Evolutionary conservation across 2,797 vertebrate genomes (phyloP).

Genomic region (Eospalax fontanierii): DNA sequence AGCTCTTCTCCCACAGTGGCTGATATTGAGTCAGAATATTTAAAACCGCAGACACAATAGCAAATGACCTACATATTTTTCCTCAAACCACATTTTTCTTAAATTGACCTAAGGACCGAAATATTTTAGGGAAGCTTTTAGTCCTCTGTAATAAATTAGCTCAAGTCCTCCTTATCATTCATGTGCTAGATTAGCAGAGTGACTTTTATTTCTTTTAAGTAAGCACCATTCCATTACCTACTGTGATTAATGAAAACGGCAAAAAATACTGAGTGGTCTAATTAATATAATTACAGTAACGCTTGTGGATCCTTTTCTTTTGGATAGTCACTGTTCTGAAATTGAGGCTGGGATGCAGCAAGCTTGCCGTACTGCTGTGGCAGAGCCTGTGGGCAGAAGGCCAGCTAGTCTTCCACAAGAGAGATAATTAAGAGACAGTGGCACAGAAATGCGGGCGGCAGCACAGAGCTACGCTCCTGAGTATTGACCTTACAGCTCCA

Average conservation of each 20-base stretch:
- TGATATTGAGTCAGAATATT: constrained; percentile 27
- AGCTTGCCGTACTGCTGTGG: constrained; percentile 80
- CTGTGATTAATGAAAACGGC: constrained; percentile 69
- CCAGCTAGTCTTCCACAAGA: constrained; percentile 85
- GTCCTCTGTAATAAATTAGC: constrained; percentile 60
- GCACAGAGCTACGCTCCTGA: constrained; percentile 57
- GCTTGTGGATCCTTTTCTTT: constrained; percentile 57
- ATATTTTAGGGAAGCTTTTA: constrained; percentile 61
- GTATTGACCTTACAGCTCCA: constrained; percentile 85
- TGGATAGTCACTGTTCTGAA: constrained; percentile 71
- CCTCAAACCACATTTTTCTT: constrained; percentile 78
- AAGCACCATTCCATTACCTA: constrained; percentile 52
- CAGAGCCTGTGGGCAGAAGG: constrained; percentile 85
- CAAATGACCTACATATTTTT: constrained; percentile 78
- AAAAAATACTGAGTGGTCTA: constrained; percentile 61
- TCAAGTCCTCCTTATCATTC: constrained; percentile 35
- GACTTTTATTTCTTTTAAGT: constrained; percentile 67
- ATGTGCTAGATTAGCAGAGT: constrained; percentile 30
- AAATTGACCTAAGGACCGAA: constrained; percentile 59
- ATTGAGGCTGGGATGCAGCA: constrained; percentile 64
- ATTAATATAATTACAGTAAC: constrained; percentile 59
- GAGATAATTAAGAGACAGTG: constrained; percentile 86
- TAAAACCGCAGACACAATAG: constrained; percentile 31
- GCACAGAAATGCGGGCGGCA: constrained; percentile 66
- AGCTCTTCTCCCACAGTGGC: not conserved